Conservation (phyloP, 2,113 vertebrate species). For the Microcebus murinus region DNA sequence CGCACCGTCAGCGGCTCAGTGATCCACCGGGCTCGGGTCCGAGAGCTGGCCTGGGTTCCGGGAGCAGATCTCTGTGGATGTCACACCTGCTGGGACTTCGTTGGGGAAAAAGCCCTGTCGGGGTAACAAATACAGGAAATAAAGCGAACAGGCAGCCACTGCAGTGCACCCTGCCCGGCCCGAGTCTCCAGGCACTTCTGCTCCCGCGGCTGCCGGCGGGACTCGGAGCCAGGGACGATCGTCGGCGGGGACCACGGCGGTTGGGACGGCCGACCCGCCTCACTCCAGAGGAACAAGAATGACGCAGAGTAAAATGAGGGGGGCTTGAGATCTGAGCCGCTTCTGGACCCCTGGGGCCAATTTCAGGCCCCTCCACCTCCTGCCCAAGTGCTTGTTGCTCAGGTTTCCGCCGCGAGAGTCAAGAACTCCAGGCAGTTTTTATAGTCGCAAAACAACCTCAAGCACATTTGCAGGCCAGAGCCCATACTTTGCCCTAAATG, state of each 20-base stretch:
- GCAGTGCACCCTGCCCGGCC: rapidly evolving
- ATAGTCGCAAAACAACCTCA: rapidly evolving
- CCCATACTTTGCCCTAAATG: rapidly evolving
- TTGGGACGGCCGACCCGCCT: rapidly evolving
- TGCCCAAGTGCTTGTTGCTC: rapidly evolving
- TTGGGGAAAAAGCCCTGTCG: rapidly evolving
- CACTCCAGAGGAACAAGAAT: rapidly evolving
- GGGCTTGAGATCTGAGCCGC: rapidly evolving
- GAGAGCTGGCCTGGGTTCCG: rapidly evolving
- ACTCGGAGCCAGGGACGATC: not conserved
- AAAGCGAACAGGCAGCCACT: not conserved
- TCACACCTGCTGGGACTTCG: not conserved
- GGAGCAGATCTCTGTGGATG: not conserved
- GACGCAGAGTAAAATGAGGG: rapidly evolving
- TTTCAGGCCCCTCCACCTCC: too few species aligned
- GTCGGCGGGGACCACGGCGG: rapidly evolving
- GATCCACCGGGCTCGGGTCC: rapidly evolving
- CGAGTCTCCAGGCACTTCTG: rapidly evolving
- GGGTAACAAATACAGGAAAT: not conserved
- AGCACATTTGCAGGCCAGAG: too few species aligned
- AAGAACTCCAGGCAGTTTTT: rapidly evolving
- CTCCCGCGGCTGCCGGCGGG: rapidly evolving
- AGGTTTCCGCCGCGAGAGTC: rapidly evolving
- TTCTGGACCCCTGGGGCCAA: not conserved
- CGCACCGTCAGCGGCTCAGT: rapidly evolving